Conservation (phyloP, 2,888 invertebrate genomes). For the Parelbella ahira region DNA sequence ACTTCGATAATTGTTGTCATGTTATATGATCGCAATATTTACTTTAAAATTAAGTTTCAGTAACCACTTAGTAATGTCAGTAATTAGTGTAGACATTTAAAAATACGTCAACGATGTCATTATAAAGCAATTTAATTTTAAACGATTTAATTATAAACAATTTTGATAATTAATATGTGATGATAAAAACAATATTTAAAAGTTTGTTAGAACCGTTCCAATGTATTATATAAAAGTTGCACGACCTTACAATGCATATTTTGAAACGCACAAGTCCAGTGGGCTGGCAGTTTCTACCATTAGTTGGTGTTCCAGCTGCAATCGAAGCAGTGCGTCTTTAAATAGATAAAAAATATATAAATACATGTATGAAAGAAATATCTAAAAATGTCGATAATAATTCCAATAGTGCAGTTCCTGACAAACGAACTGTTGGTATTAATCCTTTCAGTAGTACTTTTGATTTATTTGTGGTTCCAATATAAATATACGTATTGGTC, state of each 20-base stretch:
- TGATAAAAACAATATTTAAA: no score
- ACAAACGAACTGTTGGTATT: conserved; percentile 37
- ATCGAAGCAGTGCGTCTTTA: background rate
- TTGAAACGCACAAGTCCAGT: conserved; percentile 32
- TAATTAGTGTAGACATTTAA: no score
- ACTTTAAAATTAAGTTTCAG: no score
- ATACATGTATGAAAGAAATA: background rate
- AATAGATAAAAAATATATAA: no score
- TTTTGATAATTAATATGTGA: no score
- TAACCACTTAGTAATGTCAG: no score
- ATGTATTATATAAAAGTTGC: conserved; percentile 20
- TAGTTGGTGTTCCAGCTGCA: conserved; percentile 27
- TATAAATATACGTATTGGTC: conserved; percentile 81
- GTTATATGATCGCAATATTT: no score
- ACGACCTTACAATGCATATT: conserved; percentile 33
- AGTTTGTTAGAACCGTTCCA: no score
- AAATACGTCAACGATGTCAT: no score
- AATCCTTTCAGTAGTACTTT: conserved; percentile 36
- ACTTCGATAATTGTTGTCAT: no score
- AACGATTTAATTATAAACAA: no score
- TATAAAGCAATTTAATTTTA: no score
- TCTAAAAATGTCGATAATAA: conserved; percentile 14
- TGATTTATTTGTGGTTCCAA: conserved; percentile 38
- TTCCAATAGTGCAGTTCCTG: conserved; percentile 27
- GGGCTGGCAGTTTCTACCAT: conserved; percentile 25